Evolutionary conservation across 2,888 invertebrate genomes (phyloP).

Genomic region (Thumatha senex): DNA sequence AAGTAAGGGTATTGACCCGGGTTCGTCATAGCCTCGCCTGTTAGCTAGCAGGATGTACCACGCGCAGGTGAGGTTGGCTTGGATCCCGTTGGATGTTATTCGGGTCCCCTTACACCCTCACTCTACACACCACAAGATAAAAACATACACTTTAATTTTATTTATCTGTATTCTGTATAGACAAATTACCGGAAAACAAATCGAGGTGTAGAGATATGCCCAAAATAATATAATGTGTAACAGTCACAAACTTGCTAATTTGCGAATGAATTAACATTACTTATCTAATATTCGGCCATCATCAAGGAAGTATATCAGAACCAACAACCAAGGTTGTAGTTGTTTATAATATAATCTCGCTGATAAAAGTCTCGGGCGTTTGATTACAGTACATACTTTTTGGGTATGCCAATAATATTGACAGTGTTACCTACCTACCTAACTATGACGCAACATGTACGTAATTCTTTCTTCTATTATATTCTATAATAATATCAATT

Average conservation of each 20-base stretch:
- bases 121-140: no score
- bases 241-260: neutral
- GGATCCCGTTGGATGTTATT: no score
- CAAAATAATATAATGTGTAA: neutral
- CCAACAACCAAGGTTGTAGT: conserved; percentile 20
- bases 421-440: neutral
- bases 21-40: no score
- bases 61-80: no score
- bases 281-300: neutral
- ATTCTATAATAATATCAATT: no score
- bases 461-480: no score
- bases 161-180: no score
- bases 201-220: neutral
- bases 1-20: no score
- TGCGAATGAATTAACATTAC: neutral
- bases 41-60: no score
- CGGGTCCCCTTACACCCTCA: no score
- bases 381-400: conserved; percentile 2
- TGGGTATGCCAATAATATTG: neutral
- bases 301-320: conserved; percentile 12
- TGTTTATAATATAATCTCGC: conserved; percentile 15
- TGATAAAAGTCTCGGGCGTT: conserved; percentile 7
- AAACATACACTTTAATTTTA: no score
- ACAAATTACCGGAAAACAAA: no score
- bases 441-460: neutral